Conservation (phyloP, 2,888 invertebrate species). For the Acanthosepion lycidas region DNA sequence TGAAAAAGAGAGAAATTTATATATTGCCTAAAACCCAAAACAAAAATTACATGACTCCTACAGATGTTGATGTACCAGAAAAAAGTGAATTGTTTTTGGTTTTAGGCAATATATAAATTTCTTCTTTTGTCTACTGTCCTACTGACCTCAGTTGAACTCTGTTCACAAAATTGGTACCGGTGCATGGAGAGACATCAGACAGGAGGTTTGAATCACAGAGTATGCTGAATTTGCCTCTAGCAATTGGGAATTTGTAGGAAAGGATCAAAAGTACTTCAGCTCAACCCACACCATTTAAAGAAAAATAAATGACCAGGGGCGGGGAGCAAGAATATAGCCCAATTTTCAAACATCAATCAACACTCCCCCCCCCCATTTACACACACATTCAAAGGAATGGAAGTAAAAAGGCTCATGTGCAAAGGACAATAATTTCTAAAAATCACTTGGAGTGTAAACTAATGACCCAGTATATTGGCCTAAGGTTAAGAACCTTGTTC, state of each 20-base stretch:
- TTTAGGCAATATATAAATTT: neutral
- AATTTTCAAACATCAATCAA: slow-evolving; percentile 13
- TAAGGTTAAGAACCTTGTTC: neutral
- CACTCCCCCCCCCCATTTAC: neutral
- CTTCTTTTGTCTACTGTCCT: neutral
- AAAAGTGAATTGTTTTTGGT: neutral
- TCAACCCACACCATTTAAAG: neutral
- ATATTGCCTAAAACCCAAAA: neutral
- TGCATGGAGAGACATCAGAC: neutral
- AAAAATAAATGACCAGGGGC: neutral
- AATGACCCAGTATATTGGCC: neutral
- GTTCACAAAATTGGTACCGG: neutral
- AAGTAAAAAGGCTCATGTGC: neutral
- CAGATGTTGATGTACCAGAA: neutral
- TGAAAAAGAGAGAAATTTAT: no score
- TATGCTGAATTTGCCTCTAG: neutral
- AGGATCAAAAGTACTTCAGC: neutral
- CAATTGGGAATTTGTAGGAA: neutral
- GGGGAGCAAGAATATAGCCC: neutral
- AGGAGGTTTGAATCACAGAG: neutral
- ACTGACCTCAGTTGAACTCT: neutral
- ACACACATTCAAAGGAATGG: neutral
- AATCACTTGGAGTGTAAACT: neutral
- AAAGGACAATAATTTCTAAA: neutral
- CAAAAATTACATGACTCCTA: neutral